Evolutionary conservation across 2,797 vertebrate genomes (phyloP).

Genomic region (Anniella stebbinsi): DNA sequence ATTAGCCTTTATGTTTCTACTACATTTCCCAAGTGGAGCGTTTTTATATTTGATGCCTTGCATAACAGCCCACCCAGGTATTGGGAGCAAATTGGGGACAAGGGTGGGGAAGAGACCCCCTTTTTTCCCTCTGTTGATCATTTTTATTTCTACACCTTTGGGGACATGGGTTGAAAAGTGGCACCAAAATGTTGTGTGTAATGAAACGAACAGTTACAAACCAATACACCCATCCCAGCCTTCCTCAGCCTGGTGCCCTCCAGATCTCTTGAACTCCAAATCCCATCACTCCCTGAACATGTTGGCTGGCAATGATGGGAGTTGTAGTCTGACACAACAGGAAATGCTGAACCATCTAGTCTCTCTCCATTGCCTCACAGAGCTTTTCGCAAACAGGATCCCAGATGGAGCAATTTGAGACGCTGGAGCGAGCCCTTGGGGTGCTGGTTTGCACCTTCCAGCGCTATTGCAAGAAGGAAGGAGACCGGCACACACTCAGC

Average conservation of each 20-base stretch:
- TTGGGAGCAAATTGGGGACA: no score
- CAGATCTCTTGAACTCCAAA: not conserved
- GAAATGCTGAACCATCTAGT: not conserved
- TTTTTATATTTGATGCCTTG: no score
- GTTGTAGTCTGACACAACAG: not conserved
- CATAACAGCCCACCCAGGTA: no score
- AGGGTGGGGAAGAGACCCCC: no score
- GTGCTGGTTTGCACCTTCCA: constrained; percentile 66
- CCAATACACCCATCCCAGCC: not conserved
- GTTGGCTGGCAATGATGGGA: not conserved
- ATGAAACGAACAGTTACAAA: not conserved
- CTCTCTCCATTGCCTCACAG: not conserved
- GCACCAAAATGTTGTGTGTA: not conserved
- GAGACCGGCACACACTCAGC: constrained; percentile 72
- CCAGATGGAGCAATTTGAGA: not conserved
- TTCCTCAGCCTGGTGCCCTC: not conserved
- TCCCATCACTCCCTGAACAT: not conserved
- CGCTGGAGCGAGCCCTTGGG: constrained; percentile 53
- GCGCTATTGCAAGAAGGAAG: constrained; percentile 66
- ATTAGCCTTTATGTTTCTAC: no score
- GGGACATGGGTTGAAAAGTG: not conserved
- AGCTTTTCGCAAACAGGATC: rapidly evolving
- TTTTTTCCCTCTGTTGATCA: not conserved
- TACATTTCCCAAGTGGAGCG: no score
- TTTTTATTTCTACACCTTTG: not conserved